A percentile compares a stretch with the other conserved stretches of the same genome.
Conservation (phyloP, 2,888 invertebrate species). For the Abrostola tripartita region DNA sequence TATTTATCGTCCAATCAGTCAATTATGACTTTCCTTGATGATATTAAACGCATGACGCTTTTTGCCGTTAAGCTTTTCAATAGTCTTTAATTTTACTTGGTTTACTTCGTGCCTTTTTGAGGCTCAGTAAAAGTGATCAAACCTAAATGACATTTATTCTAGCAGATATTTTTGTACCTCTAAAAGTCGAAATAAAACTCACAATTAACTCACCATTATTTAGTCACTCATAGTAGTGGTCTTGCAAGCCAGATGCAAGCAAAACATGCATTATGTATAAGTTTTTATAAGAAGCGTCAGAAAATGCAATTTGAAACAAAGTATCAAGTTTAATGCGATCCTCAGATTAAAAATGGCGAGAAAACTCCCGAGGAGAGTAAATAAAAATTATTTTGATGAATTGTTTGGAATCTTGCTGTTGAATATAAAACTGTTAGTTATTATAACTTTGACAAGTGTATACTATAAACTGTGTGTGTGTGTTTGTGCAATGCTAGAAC, state of each 20-base stretch:
- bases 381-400: slow-evolving; percentile 58
- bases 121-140: no score
- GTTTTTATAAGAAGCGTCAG: slow-evolving; percentile 83
- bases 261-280: slow-evolving; percentile 86
- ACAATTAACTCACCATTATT: slow-evolving; percentile 10
- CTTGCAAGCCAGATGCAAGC: slow-evolving; percentile 76
- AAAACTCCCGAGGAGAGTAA: slow-evolving; percentile 58
- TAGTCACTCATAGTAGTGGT: slow-evolving; percentile 61
- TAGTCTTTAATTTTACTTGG: no score
- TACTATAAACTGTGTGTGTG: neutral
- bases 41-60: no score
- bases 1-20: no score
- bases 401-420: slow-evolving; percentile 34
- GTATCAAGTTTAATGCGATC: slow-evolving; percentile 87
- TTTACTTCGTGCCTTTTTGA: no score
- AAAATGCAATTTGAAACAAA: slow-evolving; percentile 87
- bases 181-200: slow-evolving; percentile 4
- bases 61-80: no score
- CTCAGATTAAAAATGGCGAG: slow-evolving; percentile 79
- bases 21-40: no score
- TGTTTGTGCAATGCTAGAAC: no score
- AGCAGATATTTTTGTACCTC: no score
- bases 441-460: slow-evolving; percentile 31
- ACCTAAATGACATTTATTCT: no score
- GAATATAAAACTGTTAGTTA: slow-evolving; percentile 15